Conservation (phyloP, 2,113 vertebrate genomes). For the Callocephalon fimbriatum region DNA sequence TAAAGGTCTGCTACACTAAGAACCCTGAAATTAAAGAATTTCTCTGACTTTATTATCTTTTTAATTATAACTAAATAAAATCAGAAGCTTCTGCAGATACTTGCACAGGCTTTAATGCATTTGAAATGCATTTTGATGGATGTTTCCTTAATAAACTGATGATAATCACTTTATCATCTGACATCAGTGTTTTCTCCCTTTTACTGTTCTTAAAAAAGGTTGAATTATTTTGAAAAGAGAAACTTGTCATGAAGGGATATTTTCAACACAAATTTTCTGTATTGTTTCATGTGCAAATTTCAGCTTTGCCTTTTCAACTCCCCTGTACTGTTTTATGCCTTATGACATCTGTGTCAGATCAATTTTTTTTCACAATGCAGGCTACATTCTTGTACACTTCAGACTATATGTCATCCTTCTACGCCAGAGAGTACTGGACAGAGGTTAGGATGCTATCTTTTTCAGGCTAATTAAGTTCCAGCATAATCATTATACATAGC, state of each 20-base stretch:
- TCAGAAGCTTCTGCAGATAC: neutral
- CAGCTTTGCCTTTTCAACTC: conserved; percentile 46
- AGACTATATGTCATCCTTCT: neutral
- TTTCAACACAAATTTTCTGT: neutral
- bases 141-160: neutral
- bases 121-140: neutral
- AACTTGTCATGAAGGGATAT: neutral
- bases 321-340: conserved; percentile 3
- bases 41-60: neutral
- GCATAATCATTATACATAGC: neutral
- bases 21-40: neutral
- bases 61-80: neutral
- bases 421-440: neutral
- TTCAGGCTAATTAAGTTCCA: conserved; percentile 40
- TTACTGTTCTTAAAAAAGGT: neutral
- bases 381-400: neutral
- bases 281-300: conserved; percentile 31
- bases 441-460: conserved; percentile 39
- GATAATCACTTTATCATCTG: neutral
- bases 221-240: neutral
- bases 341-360: conserved; percentile 36
- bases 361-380: conserved; percentile 11
- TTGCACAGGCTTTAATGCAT: neutral
- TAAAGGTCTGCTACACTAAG: neutral
- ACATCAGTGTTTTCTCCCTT: neutral